Evolutionary conservation across 2,888 invertebrate genomes (phyloP), one percentile per base, ranked within the genome.

Genomic region (Nemoura dubitans): DNA sequence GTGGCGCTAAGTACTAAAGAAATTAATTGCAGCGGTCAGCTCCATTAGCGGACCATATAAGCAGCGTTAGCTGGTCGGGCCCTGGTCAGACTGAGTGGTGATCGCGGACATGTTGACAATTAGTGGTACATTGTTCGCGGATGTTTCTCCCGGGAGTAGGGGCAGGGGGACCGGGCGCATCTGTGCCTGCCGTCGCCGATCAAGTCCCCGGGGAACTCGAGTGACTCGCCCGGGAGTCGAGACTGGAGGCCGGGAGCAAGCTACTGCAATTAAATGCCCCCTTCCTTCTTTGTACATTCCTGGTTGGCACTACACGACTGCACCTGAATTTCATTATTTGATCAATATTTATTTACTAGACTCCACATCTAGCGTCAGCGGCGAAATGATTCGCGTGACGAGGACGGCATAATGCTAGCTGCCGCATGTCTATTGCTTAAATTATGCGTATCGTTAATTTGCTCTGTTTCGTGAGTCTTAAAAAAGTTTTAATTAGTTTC

Each of bases 41-140:
- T 59, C 16, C 59, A 21, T 59, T 59, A 59, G 59, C 59, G 21
- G 59, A 59, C 59, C 16, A 21, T 36, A 36, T 59, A 59, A 59
- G 59, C 59, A 59, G 59, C 21, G 59, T 59, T 16, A 59, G 21
- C 21, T 36, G 36, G 36, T 36, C 36, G 59, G 5, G 3, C 5
- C 36, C 36, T 6, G 14, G 59, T 21, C 2, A 14, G 59, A 7
- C 59, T 59, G 59, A 59, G 59, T 10, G 14, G 59, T 59, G 59
- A 59, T 59, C 59, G 59, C 21, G 59, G 59, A 59, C 36, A 36
- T 59, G 59, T 59, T 59, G 59, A 59, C 59, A 59, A 59, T 59
- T 59, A 59, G 59, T 59, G 59, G 59, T 59, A 59, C 59, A 59
- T 59, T 59, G 59, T 59, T 59, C 59, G 59, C 1, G 59, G 59